Base-by-base conservation (phyloP, 53 echinoderm and acorn worm genomes). In the Patiria pectinifera region DNA sequence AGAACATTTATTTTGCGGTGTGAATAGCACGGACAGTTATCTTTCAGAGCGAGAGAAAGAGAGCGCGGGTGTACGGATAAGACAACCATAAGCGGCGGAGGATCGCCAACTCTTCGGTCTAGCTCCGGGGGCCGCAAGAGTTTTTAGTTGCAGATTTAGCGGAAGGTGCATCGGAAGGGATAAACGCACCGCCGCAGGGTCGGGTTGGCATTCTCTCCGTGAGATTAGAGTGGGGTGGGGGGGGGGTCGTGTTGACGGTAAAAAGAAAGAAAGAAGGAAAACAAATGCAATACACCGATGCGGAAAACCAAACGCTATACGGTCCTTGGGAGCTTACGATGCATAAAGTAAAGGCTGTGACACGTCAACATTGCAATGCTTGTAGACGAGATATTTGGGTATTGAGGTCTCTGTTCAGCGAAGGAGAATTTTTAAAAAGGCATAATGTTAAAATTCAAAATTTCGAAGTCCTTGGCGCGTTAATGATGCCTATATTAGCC, bases 181-280 rank as follows among this genome's bases (percentile, higher is more conserved):
- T 80, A 48, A 90, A 62, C 66, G 80, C 80, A 58, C 60, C 49
- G 80, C 90, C 90, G 26, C 82, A 66, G 90, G 90, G 47, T n/a
- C 63, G 44, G 62, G 18, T 25, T 90, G 80, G 26, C 81, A 90
- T 90, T 90, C 80, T 90, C 80, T 79, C 80, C 21, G 13, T 48
- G 59, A 76, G 12, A 22, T 58, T 44, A 22, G n/a, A 66, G 45
- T 21, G 35, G 53, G 53, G 53, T 1, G 53, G 58, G 48, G 53
- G 53, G 53, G 53, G 58, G 48, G 16, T 81, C 90, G 90, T 80
- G 77, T 80, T 80, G 48, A 89, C 46, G 62, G n/a, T n/a, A 11
- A 66, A 66, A 66, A 3, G 53, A 8, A 2, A 53, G 35, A 35
- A 35, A 8, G 53, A 53, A 8, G 8, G 8, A 53, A 53, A 53